phyloP scores from a whole-genome alignment of 1,140 invertebrate genomes.

The Dendroctonus ponderosae region DNA sequence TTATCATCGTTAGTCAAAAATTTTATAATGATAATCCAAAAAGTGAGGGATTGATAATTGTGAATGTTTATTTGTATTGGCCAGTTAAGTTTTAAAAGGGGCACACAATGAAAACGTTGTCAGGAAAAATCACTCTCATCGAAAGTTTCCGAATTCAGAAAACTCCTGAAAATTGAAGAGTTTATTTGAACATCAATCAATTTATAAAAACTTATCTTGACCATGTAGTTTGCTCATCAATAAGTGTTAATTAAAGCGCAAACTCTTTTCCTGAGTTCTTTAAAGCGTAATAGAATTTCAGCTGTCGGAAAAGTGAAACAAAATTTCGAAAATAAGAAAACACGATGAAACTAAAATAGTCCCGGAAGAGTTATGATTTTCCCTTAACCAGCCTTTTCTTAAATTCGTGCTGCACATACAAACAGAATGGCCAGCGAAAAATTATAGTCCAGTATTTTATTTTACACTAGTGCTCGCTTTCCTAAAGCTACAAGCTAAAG shows the following conservation, averaged over 20 bases:
- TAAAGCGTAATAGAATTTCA: background rate
- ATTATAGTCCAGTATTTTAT: slow-evolving; percentile 40
- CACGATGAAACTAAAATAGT: slow-evolving; percentile 18
- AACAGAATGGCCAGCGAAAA: slow-evolving; percentile 35
- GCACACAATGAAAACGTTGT: background rate
- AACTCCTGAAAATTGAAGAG: background rate
- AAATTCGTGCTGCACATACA: slow-evolving; percentile 43
- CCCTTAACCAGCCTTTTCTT: slow-evolving; percentile 36
- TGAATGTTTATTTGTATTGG: too few relatives aligned
- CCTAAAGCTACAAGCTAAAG: slow-evolving; percentile 32
- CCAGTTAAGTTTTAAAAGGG: too few relatives aligned
- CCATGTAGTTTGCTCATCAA: background rate
- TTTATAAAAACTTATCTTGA: background rate
- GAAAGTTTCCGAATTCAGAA: background rate
- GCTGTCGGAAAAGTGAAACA: background rate
- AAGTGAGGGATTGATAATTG: too few relatives aligned
- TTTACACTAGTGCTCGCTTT: slow-evolving; percentile 31
- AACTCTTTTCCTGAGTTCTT: background rate
- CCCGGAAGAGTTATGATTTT: slow-evolving; percentile 36
- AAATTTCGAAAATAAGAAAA: slow-evolving; percentile 9
- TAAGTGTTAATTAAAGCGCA: background rate
- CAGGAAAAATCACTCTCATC: background rate
- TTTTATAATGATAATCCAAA: too few relatives aligned
- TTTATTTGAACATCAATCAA: background rate
- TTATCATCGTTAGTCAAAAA: too few relatives aligned